Evolutionary conservation across 2,797 vertebrate genomes (phyloP), one percentile per base, ranked within the genome.

Genomic region (Cossypha niveicapilla): DNA sequence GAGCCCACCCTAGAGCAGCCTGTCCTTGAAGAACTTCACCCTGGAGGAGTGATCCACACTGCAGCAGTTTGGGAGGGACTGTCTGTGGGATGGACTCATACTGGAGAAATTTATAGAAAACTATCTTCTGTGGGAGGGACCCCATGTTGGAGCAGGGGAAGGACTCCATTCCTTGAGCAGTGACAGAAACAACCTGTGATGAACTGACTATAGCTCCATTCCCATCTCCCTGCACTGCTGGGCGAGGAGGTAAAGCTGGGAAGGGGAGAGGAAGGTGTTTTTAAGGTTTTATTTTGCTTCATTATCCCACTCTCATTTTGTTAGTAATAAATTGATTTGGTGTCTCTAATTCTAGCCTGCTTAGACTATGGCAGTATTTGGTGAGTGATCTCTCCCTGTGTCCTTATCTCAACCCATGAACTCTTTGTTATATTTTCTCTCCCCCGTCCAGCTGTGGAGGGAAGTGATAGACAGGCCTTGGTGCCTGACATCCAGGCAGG

Each of bases 391-490:
- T 51, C 28, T 75, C 28, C 21, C 21, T 24, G 24, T 67, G 45
- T 51, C 32, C 45, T 39, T 24, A 60, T 51, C 27, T 74, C 44
- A 67, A 27, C 18, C 53, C 10, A 39, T 17, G 39, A 75, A 22
- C 8, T 4, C 19, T 39, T 60, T 5, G 4, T 24, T 28, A 32
- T 21, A 37, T 67, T 75, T 75, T 45, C 7, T 75, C 32, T 68
- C 32, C 19, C 32, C 5, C 1, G 1, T 39, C 5, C 45, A 53
- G 19, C 16, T 39, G 32, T 1, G 1, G 24, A 67, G 39, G 5
- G 8, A 45, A 60, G 24, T 39, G 71, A 51, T 4, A 60, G 54
- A 67, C 23, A 32, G 62, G 32, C 24, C 67, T 67, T 39, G 39
- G 13, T 39, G 24, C 16, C 28, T 60, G 39, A n/a, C 24, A 39